phyloP scores from a whole-genome alignment of 2,113 vertebrate species.

The Misgurnus anguillicaudatus region DNA sequence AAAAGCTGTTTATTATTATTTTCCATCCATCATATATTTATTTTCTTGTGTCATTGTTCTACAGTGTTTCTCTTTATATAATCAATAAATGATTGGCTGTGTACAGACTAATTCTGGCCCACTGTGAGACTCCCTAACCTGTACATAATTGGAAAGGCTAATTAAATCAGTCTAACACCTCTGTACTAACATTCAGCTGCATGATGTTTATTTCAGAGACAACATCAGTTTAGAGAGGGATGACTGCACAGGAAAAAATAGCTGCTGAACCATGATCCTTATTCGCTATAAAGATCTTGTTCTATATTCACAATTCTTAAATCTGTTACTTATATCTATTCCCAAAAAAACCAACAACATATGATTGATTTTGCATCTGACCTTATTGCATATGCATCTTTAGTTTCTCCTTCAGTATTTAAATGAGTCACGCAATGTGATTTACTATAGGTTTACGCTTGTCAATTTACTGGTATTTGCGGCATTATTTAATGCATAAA shows the following conservation, averaged over 20 bases:
- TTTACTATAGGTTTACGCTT: too few species aligned
- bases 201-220: neutral
- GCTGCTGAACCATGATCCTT: neutral
- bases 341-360: too few species aligned
- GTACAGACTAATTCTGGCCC: slow-evolving; percentile 8
- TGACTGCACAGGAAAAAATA: slow-evolving; percentile 3
- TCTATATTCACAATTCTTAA: too few species aligned
- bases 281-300: neutral
- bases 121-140: slow-evolving; percentile 31
- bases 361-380: too few species aligned
- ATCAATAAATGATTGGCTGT: slow-evolving; percentile 16
- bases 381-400: too few species aligned
- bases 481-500: too few species aligned
- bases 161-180: slow-evolving; percentile 38
- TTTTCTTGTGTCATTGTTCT: neutral
- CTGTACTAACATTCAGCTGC: slow-evolving; percentile 15
- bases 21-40: neutral
- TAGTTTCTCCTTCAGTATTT: too few species aligned
- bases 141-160: slow-evolving; percentile 28
- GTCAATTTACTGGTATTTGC: too few species aligned
- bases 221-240: slow-evolving; percentile 8
- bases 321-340: too few species aligned
- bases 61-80: slow-evolving; percentile 12
- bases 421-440: too few species aligned
- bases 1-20: neutral